These are phyloP conservation scores for Antrozous pallidus DNA, from an alignment of 2,797 vertebrate species.

Conservation along the genomic window DNA sequence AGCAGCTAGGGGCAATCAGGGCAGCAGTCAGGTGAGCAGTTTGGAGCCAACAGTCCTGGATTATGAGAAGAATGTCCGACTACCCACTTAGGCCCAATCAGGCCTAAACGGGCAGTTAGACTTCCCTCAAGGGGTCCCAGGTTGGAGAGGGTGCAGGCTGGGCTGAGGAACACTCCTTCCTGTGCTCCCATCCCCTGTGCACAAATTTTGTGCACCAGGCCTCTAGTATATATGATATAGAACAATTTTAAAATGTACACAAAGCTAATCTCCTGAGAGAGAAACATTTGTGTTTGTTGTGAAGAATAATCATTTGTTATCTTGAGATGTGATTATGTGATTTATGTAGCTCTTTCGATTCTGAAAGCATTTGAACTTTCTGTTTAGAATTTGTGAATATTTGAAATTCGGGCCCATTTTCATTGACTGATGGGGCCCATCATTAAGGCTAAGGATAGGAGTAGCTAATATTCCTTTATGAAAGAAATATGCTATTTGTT, in stretches of 20 bases:
- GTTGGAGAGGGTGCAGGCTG: no score
- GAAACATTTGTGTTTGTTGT: neutral
- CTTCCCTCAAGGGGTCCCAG: no score
- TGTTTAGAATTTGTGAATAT: slow-evolving; percentile 14
- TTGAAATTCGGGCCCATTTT: slow-evolving; percentile 11
- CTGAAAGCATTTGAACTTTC: slow-evolving; percentile 45
- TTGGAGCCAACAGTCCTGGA: no score
- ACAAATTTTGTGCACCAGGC: no score
- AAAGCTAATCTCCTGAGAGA: neutral
- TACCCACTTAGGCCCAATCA: no score
- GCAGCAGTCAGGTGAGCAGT: no score
- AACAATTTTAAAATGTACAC: neutral
- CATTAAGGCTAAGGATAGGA: neutral
- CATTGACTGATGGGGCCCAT: neutral
- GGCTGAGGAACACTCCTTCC: no score
- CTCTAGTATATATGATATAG: neutral
- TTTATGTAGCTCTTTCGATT: neutral
- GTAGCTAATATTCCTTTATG: neutral
- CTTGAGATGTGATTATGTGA: neutral
- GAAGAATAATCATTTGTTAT: neutral
- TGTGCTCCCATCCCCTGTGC: no score
- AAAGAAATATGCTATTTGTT: slow-evolving; percentile 26
- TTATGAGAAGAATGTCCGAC: no score
- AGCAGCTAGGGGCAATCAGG: no score
- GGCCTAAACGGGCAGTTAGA: no score